Evolutionary conservation across 1,140 invertebrate species (phyloP), one percentile per base, ranked within the genome.

Genomic region (Philotrypesis tridentata): DNA sequence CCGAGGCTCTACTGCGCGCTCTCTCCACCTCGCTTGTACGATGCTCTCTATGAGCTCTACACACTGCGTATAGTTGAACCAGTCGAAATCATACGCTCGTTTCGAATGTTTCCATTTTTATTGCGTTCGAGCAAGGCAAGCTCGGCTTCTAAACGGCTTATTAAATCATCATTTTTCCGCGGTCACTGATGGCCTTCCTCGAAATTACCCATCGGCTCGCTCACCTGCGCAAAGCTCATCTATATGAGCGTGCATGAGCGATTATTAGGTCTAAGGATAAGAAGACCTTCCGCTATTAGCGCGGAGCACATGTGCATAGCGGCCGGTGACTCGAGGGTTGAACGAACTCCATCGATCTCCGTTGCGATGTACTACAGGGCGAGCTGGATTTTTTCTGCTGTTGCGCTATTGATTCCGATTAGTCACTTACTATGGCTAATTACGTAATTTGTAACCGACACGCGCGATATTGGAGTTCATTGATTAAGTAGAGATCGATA

Each of bases 241-340:
- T 77, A 80, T 77, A 80, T 71, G 71, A 55, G 9, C 4, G n/a
- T n/a, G 23, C n/a, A 25, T 75, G 37, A 84, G 23, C 70, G 63
- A 80, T 84, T 85, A 85, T 82, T 85, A 72, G 23, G 67, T 68
- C 75, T 77, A 76, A 71, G 68, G 65, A n/a, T n/a, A n/a, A 63
- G 78, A 77, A 61, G 48, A 79, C 43, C 12, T 5, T 31, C 43
- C 63, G 67, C 75, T 40, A 82, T 81, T 82, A 82, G 63, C 25
- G 40, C 21, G 9, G 9, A 37, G 1, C 27, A 2, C 29, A 2
- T 27, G n/a, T 8, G 6, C 23, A 33, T 29, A 33, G 0, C 2
- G 1, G 17, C 0, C 5, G 7, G 21, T 21, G 48, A n/a, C 43
- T 48, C 25, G 27, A 70, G 17, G 40, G 25, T 55, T 60, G 40